Evolutionary conservation across 2,113 vertebrate species (phyloP).

Genomic region (Leptocoma aspasia): DNA sequence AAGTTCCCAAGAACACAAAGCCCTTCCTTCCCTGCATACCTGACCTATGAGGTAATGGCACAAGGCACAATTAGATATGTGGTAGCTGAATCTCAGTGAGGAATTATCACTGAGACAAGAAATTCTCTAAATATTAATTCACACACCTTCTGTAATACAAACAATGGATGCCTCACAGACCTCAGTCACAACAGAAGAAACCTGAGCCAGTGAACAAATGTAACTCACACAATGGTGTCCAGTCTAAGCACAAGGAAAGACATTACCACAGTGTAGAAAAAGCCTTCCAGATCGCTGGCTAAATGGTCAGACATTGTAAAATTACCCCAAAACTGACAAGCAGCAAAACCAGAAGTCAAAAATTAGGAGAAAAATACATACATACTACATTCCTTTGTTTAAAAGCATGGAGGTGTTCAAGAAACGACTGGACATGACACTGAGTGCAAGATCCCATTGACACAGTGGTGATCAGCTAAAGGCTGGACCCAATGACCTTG

Average conservation of each 20-base stretch:
- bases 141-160: fast-evolving
- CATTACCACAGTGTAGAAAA: not conserved
- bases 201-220: not conserved
- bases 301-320: not conserved
- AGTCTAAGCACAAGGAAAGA: not conserved
- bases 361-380: not conserved
- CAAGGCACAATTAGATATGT: not conserved
- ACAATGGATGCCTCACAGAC: not conserved
- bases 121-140: not conserved
- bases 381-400: not conserved
- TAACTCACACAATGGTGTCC: not conserved
- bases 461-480: not conserved
- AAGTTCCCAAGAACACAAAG: not conserved
- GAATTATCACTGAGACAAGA: not conserved
- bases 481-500: not conserved
- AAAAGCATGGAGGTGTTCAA: not conserved
- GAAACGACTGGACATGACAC: not conserved
- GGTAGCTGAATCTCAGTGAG: not conserved
- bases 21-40: not conserved
- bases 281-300: not conserved
- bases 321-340: not conserved
- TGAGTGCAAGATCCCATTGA: not conserved
- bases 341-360: not conserved
- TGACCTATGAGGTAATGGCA: not conserved
- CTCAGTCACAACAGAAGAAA: not conserved